These are phyloP conservation scores for Aspidiotus rigidus DNA, from an alignment of 2,888 invertebrate genomes.

Conservation along the genomic window DNA sequence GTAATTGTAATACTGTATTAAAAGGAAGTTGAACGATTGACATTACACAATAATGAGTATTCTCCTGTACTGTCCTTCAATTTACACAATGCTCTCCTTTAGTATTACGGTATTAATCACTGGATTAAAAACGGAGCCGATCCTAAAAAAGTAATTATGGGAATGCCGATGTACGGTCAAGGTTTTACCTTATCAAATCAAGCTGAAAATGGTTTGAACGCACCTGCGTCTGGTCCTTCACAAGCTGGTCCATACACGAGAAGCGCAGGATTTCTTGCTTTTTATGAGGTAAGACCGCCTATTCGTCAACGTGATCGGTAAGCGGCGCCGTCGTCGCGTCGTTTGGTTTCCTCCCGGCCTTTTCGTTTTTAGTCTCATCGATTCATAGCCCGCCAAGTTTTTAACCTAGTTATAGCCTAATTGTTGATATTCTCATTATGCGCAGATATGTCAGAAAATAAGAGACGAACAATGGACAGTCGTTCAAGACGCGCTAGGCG, in stretches of 20 bases:
- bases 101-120: conserved; percentile 80
- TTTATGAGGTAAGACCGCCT: conserved; percentile 59
- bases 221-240: conserved; percentile 66
- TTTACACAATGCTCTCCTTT: background rate
- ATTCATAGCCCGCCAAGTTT: no score
- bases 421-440: background rate
- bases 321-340: background rate
- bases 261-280: conserved; percentile 76
- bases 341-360: background rate
- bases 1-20: no score
- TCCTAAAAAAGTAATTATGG: conserved; percentile 72
- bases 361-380: background rate
- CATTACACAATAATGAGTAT: no score
- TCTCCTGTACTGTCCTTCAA: no score
- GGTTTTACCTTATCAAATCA: conserved; percentile 57
- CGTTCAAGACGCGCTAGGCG: conserved; percentile 62
- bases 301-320: no score
- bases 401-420: no score
- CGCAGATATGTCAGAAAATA: conserved; percentile 70
- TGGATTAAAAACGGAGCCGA: conserved; percentile 81
- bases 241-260: conserved; percentile 75
- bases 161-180: conserved; percentile 82
- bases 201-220: conserved; percentile 58
- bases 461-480: conserved; percentile 68
- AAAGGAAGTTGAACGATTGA: no score